Percentiles rank a stretch among this genome's conserved stretches.
Evolutionary conservation across 2,113 vertebrate species (phyloP).

Genomic region (Nesoenas mayeri): DNA sequence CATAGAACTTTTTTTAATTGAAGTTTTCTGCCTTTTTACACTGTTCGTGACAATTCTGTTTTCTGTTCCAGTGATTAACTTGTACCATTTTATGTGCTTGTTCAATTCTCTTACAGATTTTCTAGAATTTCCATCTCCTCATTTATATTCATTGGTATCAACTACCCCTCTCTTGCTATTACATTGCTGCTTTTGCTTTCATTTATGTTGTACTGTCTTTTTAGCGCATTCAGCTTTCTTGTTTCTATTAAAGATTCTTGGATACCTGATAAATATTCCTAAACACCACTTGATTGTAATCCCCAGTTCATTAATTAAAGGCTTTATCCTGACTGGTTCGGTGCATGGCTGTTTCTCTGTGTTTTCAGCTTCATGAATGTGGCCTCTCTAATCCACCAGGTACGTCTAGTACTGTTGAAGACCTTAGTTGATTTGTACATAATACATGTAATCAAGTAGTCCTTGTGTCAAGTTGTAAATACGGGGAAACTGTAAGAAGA

Average conservation of each 20-base stretch:
- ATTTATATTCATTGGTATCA: background rate
- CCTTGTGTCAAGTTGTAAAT: background rate
- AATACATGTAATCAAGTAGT: background rate
- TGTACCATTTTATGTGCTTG: background rate
- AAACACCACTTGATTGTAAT: background rate
- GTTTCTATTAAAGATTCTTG: background rate
- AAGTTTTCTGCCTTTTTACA: conserved; percentile 5
- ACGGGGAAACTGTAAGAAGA: background rate
- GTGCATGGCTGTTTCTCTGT: background rate
- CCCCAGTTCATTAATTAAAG: background rate
- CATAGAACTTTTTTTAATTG: background rate
- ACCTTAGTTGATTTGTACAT: background rate
- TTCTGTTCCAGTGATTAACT: background rate
- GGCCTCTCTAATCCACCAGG: background rate
- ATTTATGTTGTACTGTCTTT: background rate
- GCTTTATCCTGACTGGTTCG: background rate
- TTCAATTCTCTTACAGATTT: background rate
- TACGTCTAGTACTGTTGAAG: background rate
- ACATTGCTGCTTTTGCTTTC: background rate
- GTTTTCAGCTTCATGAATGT: background rate
- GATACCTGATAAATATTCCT: background rate
- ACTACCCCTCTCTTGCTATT: background rate
- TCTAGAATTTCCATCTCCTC: background rate
- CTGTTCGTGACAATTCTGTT: background rate
- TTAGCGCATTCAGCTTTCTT: background rate